These are phyloP conservation scores for Rhincodon typus DNA, from an alignment of 2,797 vertebrate genomes.

Conservation along the genomic window DNA sequence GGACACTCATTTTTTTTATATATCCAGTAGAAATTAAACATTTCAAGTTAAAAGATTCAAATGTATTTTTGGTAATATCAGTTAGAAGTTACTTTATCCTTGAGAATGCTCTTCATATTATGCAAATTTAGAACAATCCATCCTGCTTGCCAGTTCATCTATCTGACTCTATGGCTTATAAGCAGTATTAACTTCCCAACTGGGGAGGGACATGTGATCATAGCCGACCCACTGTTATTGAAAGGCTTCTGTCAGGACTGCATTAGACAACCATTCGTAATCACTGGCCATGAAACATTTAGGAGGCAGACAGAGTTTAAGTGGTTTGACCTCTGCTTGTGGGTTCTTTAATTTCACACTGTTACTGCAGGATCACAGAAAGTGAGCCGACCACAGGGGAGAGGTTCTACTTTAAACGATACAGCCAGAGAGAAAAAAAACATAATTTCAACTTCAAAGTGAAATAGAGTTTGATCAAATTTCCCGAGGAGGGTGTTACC, in stretches of 20 bases:
- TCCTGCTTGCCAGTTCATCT: neutral
- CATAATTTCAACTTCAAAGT: neutral
- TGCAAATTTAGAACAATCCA: neutral
- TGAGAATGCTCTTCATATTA: constrained; percentile 22
- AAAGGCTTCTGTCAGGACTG: neutral
- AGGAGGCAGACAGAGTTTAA: constrained; percentile 18
- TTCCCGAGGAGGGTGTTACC: neutral
- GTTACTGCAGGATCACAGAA: neutral
- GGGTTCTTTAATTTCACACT: constrained; percentile 12
- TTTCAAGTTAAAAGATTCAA: neutral
- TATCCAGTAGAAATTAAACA: neutral
- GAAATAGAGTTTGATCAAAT: constrained; percentile 21
- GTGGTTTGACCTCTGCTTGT: constrained; percentile 20
- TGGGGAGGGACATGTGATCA: constrained; percentile 6
- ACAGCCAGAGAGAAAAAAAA: neutral
- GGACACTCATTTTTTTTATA: neutral
- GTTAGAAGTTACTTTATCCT: neutral
- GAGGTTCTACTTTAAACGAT: neutral
- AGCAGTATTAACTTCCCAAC: neutral
- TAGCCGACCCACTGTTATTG: neutral
- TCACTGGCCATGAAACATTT: constrained; percentile 23
- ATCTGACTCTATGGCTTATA: too few relatives aligned
- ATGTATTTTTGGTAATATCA: neutral
- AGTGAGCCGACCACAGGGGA: neutral
- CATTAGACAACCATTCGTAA: constrained; percentile 33